Percentiles rank a stretch among this genome's conserved stretches.
These are phyloP conservation scores for Imbricaverruca yamaguchii DNA, from an alignment of 2,888 invertebrate species.

Conservation along the genomic window DNA sequence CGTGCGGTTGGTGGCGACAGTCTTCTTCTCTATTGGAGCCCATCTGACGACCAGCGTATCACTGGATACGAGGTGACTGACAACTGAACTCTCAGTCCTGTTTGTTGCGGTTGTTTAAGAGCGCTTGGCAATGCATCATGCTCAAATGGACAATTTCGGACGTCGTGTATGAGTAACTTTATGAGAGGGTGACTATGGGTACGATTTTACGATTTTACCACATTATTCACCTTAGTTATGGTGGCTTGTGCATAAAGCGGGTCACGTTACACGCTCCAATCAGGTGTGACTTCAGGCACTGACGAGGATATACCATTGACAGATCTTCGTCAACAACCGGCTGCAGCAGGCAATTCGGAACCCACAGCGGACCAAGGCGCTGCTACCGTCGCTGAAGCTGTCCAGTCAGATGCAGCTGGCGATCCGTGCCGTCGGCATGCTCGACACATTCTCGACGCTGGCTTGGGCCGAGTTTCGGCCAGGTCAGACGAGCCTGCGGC, in stretches of 20 bases:
- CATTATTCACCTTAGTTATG: too few species aligned
- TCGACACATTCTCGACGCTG: not conserved
- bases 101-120: too few species aligned
- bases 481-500: not conserved
- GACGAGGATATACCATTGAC: not conserved
- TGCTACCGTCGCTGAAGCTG: constrained; percentile 19
- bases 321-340: constrained; percentile 21
- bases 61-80: constrained; percentile 14
- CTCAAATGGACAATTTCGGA: too few species aligned
- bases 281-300: too few species aligned
- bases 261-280: too few species aligned
- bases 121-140: too few species aligned
- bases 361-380: constrained; percentile 19
- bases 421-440: not conserved
- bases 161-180: too few species aligned
- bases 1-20: constrained; percentile 1
- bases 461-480: constrained; percentile 16
- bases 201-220: too few species aligned
- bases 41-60: not conserved
- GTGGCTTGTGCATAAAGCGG: too few species aligned
- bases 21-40: constrained; percentile 15
- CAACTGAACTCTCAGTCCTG: too few species aligned
- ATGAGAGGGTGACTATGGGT: too few species aligned
- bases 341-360: constrained; percentile 13
- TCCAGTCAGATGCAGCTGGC: not conserved